These are phyloP conservation scores for Bufo gargarizans DNA, from an alignment of 2,113 vertebrate species.

Conservation along the genomic window DNA sequence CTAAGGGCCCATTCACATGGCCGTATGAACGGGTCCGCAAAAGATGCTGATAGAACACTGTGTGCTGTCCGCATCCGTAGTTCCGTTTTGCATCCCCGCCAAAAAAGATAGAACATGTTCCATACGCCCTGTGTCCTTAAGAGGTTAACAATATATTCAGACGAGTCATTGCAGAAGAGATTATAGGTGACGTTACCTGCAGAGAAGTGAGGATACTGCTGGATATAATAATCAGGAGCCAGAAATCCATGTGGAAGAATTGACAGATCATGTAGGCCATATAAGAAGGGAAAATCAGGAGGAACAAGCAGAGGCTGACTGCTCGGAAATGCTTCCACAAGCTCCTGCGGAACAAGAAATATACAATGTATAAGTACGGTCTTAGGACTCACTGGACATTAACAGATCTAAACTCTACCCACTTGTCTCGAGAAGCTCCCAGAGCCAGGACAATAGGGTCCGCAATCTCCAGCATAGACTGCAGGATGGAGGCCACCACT, in stretches of 20 bases:
- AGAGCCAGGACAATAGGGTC: constrained; percentile 95
- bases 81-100: too few relatives aligned
- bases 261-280: constrained; percentile 99
- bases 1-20: too few relatives aligned
- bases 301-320: constrained; percentile 91
- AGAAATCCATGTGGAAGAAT: constrained; percentile 99
- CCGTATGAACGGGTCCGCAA: too few relatives aligned
- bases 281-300: constrained; percentile 93
- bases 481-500: constrained; percentile 95
- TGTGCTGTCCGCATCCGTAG: too few relatives aligned
- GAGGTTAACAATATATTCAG: too few relatives aligned
- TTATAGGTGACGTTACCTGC: constrained; percentile 79
- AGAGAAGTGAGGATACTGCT: constrained; percentile 96
- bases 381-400: too few relatives aligned
- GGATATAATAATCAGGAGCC: constrained; percentile 98
- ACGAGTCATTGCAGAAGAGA: neutral
- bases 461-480: constrained; percentile 99
- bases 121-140: too few relatives aligned
- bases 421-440: constrained; percentile 98
- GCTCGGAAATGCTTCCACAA: constrained; percentile 98
- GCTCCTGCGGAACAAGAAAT: constrained; percentile 77
- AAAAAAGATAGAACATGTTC: too few relatives aligned
- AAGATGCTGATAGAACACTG: too few relatives aligned
- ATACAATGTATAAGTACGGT: neutral
- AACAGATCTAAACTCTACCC: constrained; percentile 60